These are phyloP conservation scores for Catostomus latipinnis DNA, from an alignment of 2,797 vertebrate genomes.

Conservation along the genomic window DNA sequence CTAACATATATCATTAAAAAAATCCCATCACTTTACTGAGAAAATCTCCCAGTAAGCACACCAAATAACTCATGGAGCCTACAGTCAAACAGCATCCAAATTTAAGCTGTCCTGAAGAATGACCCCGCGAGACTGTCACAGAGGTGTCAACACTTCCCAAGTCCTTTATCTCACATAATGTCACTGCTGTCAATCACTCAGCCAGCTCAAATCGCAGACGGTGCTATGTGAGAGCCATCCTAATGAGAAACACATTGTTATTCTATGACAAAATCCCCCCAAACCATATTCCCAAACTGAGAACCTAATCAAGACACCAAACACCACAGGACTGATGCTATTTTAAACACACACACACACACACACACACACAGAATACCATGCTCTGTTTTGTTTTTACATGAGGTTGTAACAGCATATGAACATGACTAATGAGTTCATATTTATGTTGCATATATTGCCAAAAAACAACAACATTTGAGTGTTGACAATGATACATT, in stretches of 20 bases:
- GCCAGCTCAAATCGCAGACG: slow-evolving; percentile 52
- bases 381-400: slow-evolving; percentile 2
- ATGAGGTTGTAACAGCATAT: neutral
- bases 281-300: slow-evolving; percentile 36
- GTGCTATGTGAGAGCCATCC: slow-evolving; percentile 62
- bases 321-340: slow-evolving; percentile 14
- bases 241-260: slow-evolving; percentile 69
- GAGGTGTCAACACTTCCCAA: slow-evolving; percentile 62
- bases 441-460: too few species aligned
- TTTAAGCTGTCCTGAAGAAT: slow-evolving; percentile 48
- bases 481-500: too few species aligned
- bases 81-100: neutral
- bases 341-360: slow-evolving; percentile 19
- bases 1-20: neutral
- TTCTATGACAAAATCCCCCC: slow-evolving; percentile 64
- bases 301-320: slow-evolving; percentile 20
- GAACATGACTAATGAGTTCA: too few species aligned
- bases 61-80: slow-evolving; percentile 6
- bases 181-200: slow-evolving; percentile 74
- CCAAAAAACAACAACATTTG: too few species aligned
- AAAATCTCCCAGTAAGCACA: neutral
- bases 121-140: slow-evolving; percentile 64
- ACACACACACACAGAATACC: neutral
- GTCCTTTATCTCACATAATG: slow-evolving; percentile 67
- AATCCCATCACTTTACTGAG: neutral